Evolutionary conservation across 2,113 vertebrate species (phyloP), one percentile per base, ranked within the genome.

Genomic region (Calyptommatus sinebrachiatus): DNA sequence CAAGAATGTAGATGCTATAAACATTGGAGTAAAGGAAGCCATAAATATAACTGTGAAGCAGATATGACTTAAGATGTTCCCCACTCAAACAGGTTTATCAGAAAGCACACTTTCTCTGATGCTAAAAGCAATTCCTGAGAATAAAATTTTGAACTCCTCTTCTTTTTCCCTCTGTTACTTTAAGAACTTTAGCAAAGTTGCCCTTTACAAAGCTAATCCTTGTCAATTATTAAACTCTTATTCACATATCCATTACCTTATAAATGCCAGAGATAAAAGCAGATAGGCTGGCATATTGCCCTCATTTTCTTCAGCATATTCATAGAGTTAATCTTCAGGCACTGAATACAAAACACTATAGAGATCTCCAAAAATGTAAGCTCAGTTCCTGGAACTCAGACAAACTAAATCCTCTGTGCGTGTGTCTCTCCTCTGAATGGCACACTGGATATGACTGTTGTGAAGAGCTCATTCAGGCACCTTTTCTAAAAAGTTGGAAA

Each of bases 241-340:
- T 80, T 65, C 62, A 71, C 72, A 12, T 88, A 82, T 88, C 86
- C 80, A 60, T 90, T 89, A 89, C 87, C 77, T 87, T 18, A 79
- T 7, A 11, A 10, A 9, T 80, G 68, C 69, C 57, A n/a, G n/a
- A 75, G 35, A 21, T 41, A n/a, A 73, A 14, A 69, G 73, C 78
- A 88, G 86, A 77, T 85, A 81, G 81, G 50, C 82, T 10, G 60
- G 73, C 81, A 72, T n/a, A 80, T 73, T 83, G 26, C 63, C 81
- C 81, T 70, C 80, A 79, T 84, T 66, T 3, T 16, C 60, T 83
- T 57, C 24, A 48, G 69, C n/a, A 22, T 1, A 35, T 57, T 50
- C 87, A 79, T 76, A 53, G 78, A 48, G 62, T 75, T 73, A 76
- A 67, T 9, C 69, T 3, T 31, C 20, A 73, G 76, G 70, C 61